Evolutionary conservation across 1,140 invertebrate genomes (phyloP).

Genomic region (Zophobas morio): DNA sequence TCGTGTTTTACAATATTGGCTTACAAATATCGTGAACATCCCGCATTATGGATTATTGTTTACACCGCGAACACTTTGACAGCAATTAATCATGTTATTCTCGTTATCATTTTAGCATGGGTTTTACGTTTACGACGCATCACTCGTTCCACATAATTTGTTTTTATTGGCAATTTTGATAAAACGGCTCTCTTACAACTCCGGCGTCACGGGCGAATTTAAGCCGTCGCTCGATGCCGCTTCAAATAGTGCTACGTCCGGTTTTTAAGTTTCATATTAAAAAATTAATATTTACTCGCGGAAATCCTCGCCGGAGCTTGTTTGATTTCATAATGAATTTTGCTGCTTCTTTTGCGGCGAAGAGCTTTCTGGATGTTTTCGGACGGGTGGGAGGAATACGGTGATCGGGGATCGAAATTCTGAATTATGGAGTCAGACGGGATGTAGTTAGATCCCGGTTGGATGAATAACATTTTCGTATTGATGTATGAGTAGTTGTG

Average conservation of each 20-base stretch:
- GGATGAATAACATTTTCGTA: too few species aligned
- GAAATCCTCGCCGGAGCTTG: too few species aligned
- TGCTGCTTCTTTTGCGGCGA: not conserved
- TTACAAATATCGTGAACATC: constrained; percentile 34
- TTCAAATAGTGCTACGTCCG: not conserved
- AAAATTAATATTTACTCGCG: too few species aligned
- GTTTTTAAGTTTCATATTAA: too few species aligned
- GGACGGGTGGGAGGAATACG: too few species aligned
- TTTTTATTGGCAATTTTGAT: constrained; percentile 22
- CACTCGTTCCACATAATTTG: constrained; percentile 17
- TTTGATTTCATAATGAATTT: constrained; percentile 16
- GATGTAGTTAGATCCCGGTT: too few species aligned
- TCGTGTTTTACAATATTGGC: constrained; percentile 30
- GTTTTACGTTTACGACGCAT: constrained; percentile 13
- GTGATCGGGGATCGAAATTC: too few species aligned
- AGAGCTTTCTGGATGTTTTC: too few species aligned
- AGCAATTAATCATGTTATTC: constrained; percentile 40
- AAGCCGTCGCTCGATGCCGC: not conserved
- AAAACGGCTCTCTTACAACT: not conserved
- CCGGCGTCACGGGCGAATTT: not conserved
- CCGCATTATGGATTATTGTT: constrained; percentile 37
- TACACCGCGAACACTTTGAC: constrained; percentile 28
- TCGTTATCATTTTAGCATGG: constrained; percentile 1
- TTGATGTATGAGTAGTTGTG: too few species aligned
- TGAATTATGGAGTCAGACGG: too few species aligned